phyloP scores from a whole-genome alignment of 2,797 vertebrate genomes.

The Peromyscus melanophrys region DNA sequence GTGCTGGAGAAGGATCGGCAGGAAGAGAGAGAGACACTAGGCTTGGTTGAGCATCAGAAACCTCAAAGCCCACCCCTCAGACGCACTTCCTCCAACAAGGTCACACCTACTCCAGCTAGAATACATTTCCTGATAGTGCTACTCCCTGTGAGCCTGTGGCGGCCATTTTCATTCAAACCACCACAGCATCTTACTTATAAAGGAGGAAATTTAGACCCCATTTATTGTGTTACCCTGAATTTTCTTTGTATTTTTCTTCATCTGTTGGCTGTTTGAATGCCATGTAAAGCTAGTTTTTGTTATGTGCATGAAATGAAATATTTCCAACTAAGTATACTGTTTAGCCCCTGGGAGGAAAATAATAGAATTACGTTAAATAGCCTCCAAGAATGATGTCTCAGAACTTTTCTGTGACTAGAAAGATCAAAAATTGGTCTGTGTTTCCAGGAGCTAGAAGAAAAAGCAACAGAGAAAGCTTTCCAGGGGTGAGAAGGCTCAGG shows the following conservation, averaged over 20 bases:
- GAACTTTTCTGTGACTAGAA: background rate
- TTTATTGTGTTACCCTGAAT: background rate
- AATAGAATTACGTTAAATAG: background rate
- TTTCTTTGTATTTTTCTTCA: background rate
- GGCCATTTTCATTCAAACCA: background rate
- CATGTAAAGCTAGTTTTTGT: background rate
- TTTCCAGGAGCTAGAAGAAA: conserved; percentile 17
- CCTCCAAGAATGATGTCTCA: background rate
- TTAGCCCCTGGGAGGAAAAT: background rate
- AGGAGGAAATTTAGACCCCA: background rate
- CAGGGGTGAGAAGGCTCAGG: background rate
- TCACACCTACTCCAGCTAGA: background rate
- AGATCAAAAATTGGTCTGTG: background rate
- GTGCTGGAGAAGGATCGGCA: background rate
- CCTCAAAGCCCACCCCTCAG: background rate
- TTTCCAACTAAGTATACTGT: background rate
- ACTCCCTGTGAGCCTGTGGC: background rate
- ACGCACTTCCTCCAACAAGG: background rate
- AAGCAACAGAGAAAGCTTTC: background rate
- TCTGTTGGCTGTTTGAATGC: background rate
- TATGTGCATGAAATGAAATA: conserved; percentile 15
- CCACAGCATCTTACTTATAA: background rate
- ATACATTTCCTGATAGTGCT: background rate
- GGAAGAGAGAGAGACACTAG: background rate
- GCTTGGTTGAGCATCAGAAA: background rate